Evolutionary conservation across 2,888 invertebrate genomes (phyloP), one percentile per base, ranked within the genome.

Genomic region (Caradrina kadenii): DNA sequence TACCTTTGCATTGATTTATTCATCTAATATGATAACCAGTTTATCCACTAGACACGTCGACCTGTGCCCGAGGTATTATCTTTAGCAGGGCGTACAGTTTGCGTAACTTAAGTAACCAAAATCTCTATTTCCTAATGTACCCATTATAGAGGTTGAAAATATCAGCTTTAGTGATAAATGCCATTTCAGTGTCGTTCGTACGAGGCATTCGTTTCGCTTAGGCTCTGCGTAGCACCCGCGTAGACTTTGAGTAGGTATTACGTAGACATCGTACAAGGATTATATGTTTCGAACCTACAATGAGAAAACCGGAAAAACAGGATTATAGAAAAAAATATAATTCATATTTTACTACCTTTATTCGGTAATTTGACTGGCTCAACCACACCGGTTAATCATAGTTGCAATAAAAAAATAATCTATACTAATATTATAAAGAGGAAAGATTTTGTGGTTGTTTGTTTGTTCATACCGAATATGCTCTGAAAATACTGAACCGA

Each of bases 11-110:
- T 35, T 56, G 39, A 22, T 39, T 48, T 61, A 78, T 64, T 61
- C 31, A 53, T 53, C 17, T 35, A 69, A 63, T 63, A 49, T 26
- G 58, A 70, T 61, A 64, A 71, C 78, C 42, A 22, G 60, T 68
- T 39, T 22, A 15, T 60, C 45, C n/a, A 61, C 13, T 56, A 17
- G 55, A n/a, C 39, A 35, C 45, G 15, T 15, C 5, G 6, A 31
- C 56, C 61, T 60, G 55, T 73, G 21, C 15, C 35, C 10, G 35
- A 39, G 54, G 19, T 26, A 39, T 35, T 64, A 17, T 39, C 21
- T 63, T 22, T 48, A 17, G 31, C 39, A 60, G 17, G 59, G 65
- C 53, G 13, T 17, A 50, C 17, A n/a, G n/a, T n/a, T 19, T 15
- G 19, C 13, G 19, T 35, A 26, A 26, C 17, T n/a, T 35, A 17